Evolutionary conservation across 2,888 invertebrate species (phyloP), one percentile per base, ranked within the genome.

Genomic region (Laothoe populi): DNA sequence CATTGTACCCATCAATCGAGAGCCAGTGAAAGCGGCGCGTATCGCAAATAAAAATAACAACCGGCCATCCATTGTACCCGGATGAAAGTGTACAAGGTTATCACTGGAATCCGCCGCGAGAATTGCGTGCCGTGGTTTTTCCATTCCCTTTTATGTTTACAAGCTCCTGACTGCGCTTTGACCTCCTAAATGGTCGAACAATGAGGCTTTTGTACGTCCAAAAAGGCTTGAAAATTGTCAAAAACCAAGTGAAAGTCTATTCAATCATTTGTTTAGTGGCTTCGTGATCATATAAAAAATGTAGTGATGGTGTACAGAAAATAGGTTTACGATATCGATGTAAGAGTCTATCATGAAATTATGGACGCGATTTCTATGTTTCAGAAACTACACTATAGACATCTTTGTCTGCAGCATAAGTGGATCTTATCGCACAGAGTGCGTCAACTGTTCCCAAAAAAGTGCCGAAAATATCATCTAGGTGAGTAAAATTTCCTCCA

Each of bases 1-100:
- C 57, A 61, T 57, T 61, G 57, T 61, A 21, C 70, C 75, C 74
- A 82, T 84, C 83, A 83, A 82, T 84, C 78, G 81, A 75, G 71
- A 67, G 72, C 66, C 72, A 86, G 88, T 85, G 90, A 90, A 90
- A 90, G 90, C 84, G 71, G 71, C 67, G 69, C 69, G 75, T 78
- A 78, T 79, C 77, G 78, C 80, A 82, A 82, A 84, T 82, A 82
- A 75, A 74, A 79, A 80, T 74, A 78, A 73, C 71, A 68, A 70
- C 69, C 72, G 70, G 70, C 70, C 65, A 72, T 62, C 78, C 73
- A 82, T 83, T 84, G 85, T 83, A 73, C 68, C 64, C 67, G 60
- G 68, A 84, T 77, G 85, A 86, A 86, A 87, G 86, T 84, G 74
- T 71, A 71, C 73, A 61, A 63, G 72, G 69, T 68, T 70, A 70